A percentile compares a stretch with the other conserved stretches of the same genome.
Evolutionary conservation across 2,888 invertebrate genomes (phyloP).

Genomic region (Agrotis exclamationis): DNA sequence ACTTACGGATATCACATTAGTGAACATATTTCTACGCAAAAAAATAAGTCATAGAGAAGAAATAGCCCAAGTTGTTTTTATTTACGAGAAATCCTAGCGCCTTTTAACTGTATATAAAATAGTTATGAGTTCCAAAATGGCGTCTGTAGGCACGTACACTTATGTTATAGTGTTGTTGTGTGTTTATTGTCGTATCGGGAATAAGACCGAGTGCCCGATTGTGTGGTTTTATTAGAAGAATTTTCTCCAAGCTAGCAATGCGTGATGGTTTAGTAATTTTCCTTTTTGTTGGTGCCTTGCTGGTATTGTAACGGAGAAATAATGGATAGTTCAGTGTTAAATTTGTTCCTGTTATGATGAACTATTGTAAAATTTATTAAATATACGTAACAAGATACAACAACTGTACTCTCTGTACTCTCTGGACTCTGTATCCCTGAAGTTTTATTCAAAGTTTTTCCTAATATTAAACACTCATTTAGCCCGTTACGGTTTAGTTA

Average conservation of each 20-base stretch:
- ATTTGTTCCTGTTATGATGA: not conserved
- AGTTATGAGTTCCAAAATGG: constrained; percentile 43
- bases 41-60: constrained; percentile 36
- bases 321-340: not conserved
- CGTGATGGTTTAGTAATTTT: constrained; percentile 38
- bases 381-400: no score
- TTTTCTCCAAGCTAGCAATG: constrained; percentile 35
- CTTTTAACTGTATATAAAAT: constrained; percentile 48
- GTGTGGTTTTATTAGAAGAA: constrained; percentile 39
- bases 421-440: no score
- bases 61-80: constrained; percentile 49
- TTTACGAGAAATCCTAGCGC: constrained; percentile 54
- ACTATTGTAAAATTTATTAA: no score
- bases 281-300: constrained; percentile 1
- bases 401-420: no score
- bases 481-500: no score
- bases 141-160: constrained; percentile 55
- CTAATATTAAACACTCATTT: no score
- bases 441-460: no score
- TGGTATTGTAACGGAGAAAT: constrained; percentile 4
- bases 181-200: constrained; percentile 48
- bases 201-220: constrained; percentile 47
- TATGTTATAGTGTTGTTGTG: constrained; percentile 50
- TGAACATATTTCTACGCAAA: constrained; percentile 43
- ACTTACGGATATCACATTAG: no score